Evolutionary conservation across 2,113 vertebrate species (phyloP).

Genomic region (Muntiacus reevesi): DNA sequence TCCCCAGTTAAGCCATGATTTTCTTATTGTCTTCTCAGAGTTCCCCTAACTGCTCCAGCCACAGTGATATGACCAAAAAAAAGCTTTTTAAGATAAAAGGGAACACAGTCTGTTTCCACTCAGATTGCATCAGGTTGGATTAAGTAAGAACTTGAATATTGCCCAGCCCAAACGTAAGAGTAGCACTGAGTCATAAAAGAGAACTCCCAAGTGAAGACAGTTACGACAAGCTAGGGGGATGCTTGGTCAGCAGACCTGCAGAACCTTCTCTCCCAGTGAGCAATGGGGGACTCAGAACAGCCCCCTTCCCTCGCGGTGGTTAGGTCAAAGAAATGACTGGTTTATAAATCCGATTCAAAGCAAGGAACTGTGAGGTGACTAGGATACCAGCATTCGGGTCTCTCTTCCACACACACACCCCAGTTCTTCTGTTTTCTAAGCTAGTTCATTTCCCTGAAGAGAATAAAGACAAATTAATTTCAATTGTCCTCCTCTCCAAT

Average conservation of each 20-base stretch:
- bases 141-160: constrained; percentile 32
- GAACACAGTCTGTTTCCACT: neutral
- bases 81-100: neutral
- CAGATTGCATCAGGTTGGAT: neutral
- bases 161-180: neutral
- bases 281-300: neutral
- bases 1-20: neutral
- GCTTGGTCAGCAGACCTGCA: neutral
- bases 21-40: neutral
- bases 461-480: neutral
- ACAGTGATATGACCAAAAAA: neutral
- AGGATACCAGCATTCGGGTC: neutral
- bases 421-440: neutral
- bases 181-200: neutral
- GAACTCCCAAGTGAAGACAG: neutral
- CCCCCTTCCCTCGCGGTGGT: fast-evolving
- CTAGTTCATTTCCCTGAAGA: neutral
- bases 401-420: neutral
- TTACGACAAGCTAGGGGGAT: neutral
- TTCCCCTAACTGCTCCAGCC: neutral
- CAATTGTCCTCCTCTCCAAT: neutral
- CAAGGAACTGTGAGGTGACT: neutral
- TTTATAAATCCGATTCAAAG: neutral
- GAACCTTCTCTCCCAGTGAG: neutral
- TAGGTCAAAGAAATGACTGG: neutral